A percentile compares a stretch with the other conserved stretches of the same genome.
Conservation (phyloP, 37 sponge, comb jelly and placozoan species). For the Dysidea cf. avara region DNA sequence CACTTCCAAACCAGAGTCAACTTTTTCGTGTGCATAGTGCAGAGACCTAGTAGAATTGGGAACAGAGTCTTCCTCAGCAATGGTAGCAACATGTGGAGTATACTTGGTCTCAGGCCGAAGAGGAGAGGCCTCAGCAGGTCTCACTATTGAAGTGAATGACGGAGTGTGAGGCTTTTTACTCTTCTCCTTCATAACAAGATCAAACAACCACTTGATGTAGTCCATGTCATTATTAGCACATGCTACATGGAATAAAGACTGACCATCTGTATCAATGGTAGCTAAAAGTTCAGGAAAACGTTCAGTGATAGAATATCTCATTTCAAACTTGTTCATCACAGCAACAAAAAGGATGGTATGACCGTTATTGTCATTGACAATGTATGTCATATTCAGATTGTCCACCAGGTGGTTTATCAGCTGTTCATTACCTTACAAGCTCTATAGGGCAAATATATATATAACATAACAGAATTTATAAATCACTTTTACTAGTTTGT, state of each 20-base stretch:
- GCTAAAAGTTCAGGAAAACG: constrained; percentile 40
- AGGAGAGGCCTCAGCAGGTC: no score
- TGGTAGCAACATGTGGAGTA: no score
- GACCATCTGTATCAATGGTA: constrained; percentile 26
- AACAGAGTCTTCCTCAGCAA: no score
- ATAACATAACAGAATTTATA: no score
- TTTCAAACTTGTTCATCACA: constrained; percentile 27
- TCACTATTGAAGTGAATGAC: no score
- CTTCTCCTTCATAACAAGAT: constrained; percentile 11
- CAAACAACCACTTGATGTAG: constrained; percentile 67
- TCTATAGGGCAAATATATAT: no score
- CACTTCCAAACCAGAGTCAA: no score
- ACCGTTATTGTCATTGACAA: constrained; percentile 25
- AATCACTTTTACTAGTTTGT: no score
- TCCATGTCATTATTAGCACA: constrained; percentile 53
- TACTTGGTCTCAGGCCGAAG: no score
- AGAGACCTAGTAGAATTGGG: not conserved
- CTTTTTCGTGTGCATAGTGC: no score
- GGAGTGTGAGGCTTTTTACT: no score
- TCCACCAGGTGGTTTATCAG: constrained; percentile 37
- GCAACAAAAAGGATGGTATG: constrained; percentile 64
- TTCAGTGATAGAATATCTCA: constrained; percentile 54
- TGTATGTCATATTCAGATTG: constrained; percentile 14
- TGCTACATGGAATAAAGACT: constrained; percentile 46
- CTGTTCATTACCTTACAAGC: constrained; percentile 42